Evolutionary conservation across 2,113 vertebrate species (phyloP), one percentile per base, ranked within the genome.

Genomic region (Phalacrocorax pelagicus): DNA sequence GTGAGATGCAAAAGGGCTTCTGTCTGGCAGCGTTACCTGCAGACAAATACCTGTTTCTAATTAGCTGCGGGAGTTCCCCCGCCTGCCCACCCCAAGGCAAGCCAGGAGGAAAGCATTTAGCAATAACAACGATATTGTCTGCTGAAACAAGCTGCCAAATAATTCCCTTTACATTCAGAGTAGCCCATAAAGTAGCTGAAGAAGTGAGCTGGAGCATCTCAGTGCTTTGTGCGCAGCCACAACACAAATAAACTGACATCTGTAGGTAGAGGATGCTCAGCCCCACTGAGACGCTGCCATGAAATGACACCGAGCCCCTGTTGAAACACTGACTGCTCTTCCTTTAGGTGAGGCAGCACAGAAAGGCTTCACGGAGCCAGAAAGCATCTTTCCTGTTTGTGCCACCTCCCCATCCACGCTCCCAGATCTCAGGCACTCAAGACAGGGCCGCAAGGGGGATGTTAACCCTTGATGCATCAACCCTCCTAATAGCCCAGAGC

Each of bases 1-100:
- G 55, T 0, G 24, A 83, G 85, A 90, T 7, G 75, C 87, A 61
- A 32, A 55, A 52, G 51, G 55, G 92, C 93, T 97, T 91, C 95
- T 94, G 95, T 95, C 95, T 96, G 92, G 91, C 81, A 81, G 36
- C 2, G 27, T 5, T 42, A 87, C 52, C 82, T 79, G 75, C 92
- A 94, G 49, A 42, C 36, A 65, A 59, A 84, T 47, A 38, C 42
- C 63, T 81, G 74, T 8, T 97, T 95, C 69, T 57, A 40, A n/a
- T 96, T 67, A 96, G 15, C 54, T 72, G 32, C 16, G 27, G 63
- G 21, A 44, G 72, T 22, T 88, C 44, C 47, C 57, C 69, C 17
- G 2, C 20, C 46, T 52, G 71, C 65, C 72, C 85, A 61, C 18
- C 74, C 91, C 78, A 44, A 21, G 62, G 49, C 59, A n/a, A 40